Evolutionary conservation across 2,888 invertebrate genomes (phyloP), one percentile per base, ranked within the genome.

Genomic region (Halictus ligatus): DNA sequence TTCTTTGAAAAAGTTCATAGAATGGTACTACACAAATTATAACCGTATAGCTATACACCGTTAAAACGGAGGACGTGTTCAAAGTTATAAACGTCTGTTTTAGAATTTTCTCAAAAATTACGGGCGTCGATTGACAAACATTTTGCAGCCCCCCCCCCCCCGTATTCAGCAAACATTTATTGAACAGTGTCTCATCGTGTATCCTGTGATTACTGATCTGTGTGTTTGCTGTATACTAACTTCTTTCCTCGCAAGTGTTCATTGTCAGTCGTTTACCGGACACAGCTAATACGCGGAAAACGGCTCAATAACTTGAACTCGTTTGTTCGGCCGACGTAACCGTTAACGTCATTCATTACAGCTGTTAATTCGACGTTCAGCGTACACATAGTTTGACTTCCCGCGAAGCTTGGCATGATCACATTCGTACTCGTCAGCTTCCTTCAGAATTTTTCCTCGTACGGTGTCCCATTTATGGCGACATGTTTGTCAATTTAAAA

Each of bases 281-380:
- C 21, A 43, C 21, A 75, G 64, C n/a, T 77, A 78, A 60, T 75
- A 77, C 43, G 48, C 58, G 73, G 69, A 71, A 84, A 82, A 75
- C 84, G 12, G 13, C 25, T 46, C 50, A 43, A 82, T 82, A 64
- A 78, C 82, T 82, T 75, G 29, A 82, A 84, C 71, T 81, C 74
- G 77, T 81, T 74, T 35, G 48, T 43, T 50, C 67, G 18, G 71
- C 48, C 58, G 76, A 82, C 29, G 43, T 76, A 76, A 81, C 48
- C 58, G 79, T 40, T 46, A 78, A 78, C 74, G 78, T 82, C 75
- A 82, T 72, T 82, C 81, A 69, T 58, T 83, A 69, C 58, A 46
- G 58, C 54, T 50, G 50, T 75, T 74, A 73, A 77, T 83, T 35
- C 71, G 25, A 35, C 29, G 58, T 72, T 54, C 35, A 60, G 25